Evolutionary conservation across 1,140 invertebrate species (phyloP).

Genomic region (Lepidurus packardi): DNA sequence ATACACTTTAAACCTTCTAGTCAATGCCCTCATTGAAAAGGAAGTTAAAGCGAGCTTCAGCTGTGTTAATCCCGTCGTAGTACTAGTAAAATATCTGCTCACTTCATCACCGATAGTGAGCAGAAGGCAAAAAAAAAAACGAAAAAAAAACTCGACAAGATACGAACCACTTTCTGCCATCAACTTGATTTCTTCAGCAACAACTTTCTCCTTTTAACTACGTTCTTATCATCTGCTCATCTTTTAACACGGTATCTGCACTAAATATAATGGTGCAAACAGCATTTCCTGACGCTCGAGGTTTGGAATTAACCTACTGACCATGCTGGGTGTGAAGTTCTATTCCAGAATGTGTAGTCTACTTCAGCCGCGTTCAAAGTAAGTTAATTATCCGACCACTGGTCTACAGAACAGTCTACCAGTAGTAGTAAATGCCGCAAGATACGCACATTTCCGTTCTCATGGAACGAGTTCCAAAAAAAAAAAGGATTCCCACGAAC

Average conservation of each 20-base stretch:
- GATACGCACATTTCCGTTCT: not conserved
- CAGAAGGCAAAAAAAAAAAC: not conserved
- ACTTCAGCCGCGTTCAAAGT: not conserved
- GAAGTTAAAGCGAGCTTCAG: not conserved
- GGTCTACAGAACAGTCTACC: not conserved
- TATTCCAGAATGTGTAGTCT: not conserved
- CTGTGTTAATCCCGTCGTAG: too few species aligned
- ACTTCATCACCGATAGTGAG: not conserved
- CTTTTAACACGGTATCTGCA: not conserved
- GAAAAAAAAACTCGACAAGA: not conserved
- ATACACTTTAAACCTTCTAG: conserved; percentile 27
- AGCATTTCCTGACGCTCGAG: not conserved
- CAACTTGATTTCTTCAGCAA: not conserved
- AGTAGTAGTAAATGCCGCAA: not conserved
- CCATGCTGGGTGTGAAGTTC: not conserved
- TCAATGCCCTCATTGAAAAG: conserved; percentile 29
- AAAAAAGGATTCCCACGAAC: not conserved
- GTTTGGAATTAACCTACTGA: not conserved
- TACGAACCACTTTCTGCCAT: not conserved
- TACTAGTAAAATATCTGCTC: not conserved
- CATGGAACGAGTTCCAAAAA: not conserved
- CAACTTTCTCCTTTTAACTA: not conserved
- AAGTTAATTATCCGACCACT: not conserved
- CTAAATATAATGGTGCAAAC: not conserved
- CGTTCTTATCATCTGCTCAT: not conserved